phyloP scores from a whole-genome alignment of 2,888 invertebrate genomes.

The Lagria hirta region DNA sequence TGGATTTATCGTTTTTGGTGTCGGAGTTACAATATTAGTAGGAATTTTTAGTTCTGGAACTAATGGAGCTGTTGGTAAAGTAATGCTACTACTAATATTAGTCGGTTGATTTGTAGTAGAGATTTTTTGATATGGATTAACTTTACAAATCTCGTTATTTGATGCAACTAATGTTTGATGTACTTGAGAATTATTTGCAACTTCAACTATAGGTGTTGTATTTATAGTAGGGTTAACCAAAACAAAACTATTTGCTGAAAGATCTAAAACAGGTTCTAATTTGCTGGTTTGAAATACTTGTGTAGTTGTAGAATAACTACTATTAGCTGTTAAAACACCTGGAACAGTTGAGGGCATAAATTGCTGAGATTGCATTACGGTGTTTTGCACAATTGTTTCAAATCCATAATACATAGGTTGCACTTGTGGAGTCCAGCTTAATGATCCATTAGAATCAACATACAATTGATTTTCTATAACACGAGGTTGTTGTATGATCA shows the following conservation, averaged over 20 bases:
- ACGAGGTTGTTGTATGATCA: constrained; percentile 50
- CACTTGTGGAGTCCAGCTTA: constrained; percentile 53
- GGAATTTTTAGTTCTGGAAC: constrained; percentile 64
- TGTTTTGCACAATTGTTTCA: constrained; percentile 85
- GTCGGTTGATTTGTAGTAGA: constrained; percentile 34
- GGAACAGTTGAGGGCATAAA: constrained; percentile 80
- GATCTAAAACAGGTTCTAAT: constrained; percentile 77
- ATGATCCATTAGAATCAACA: constrained; percentile 50
- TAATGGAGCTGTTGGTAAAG: constrained; percentile 60
- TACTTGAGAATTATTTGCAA: constrained; percentile 31
- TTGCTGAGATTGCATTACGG: constrained; percentile 87
- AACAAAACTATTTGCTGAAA: constrained; percentile 68
- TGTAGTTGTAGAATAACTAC: constrained; percentile 82
- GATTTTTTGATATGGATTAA: constrained; percentile 29
- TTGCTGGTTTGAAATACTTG: constrained; percentile 85
- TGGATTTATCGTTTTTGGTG: constrained; percentile 55
- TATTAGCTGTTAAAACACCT: constrained; percentile 76
- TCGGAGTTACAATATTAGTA: constrained; percentile 72
- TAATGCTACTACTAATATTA: constrained; percentile 59
- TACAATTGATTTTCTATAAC: constrained; percentile 49
- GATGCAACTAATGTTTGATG: constrained; percentile 20
- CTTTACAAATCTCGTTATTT: constrained; percentile 19
- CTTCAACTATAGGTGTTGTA: constrained; percentile 58
- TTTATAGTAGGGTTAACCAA: too few species aligned
- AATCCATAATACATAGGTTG: constrained; percentile 81